Evolutionary conservation across 2,797 vertebrate species (phyloP).

Genomic region (Psittacula echo): DNA sequence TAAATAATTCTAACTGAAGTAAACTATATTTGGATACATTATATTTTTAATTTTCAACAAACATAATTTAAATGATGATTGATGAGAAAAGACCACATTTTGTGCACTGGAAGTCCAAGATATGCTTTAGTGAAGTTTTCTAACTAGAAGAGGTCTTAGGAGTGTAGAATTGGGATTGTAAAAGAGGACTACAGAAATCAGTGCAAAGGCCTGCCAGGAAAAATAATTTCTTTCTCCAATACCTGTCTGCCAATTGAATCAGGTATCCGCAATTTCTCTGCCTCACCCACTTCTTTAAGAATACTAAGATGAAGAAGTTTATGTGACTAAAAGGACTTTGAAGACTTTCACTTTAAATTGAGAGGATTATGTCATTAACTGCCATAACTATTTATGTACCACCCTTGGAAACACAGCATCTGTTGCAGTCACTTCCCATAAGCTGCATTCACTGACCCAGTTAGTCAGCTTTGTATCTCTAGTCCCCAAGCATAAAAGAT

Average conservation of each 20-base stretch:
- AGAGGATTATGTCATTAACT: not conserved
- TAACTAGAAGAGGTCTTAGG: not conserved
- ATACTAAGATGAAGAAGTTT: not conserved
- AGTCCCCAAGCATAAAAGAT: not conserved
- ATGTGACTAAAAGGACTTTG: not conserved
- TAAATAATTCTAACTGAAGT: not conserved
- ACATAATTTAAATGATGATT: not conserved
- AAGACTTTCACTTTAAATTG: not conserved
- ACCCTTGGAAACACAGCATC: conserved; percentile 18
- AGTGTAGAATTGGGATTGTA: not conserved
- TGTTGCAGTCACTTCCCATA: conserved; percentile 37
- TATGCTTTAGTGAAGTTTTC: not conserved
- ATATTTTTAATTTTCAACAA: not conserved
- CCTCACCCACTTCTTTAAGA: not conserved
- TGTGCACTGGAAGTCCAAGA: not conserved
- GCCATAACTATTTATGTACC: not conserved
- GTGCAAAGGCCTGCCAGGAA: not conserved
- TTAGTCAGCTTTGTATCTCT: not conserved
- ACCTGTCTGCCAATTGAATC: not conserved
- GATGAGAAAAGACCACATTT: not conserved
- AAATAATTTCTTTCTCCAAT: not conserved
- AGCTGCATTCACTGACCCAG: not conserved
- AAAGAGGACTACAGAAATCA: not conserved
- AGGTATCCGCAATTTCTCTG: not conserved
- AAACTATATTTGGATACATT: not conserved